Evolutionary conservation across 2,888 invertebrate species (phyloP), one percentile per base, ranked within the genome.

Genomic region (Aquatica leii): DNA sequence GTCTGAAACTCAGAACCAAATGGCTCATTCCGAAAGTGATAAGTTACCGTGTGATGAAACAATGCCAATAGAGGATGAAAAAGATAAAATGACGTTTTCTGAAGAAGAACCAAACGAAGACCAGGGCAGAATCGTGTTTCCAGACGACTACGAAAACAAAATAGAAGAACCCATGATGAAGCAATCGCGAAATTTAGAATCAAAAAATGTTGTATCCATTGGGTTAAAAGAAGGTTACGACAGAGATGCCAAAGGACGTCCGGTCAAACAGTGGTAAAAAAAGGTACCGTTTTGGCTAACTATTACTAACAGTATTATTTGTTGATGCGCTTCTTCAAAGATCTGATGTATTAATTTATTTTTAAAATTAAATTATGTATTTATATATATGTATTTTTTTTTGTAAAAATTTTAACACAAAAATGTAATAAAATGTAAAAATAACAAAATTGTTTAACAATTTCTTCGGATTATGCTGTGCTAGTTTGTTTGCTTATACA

Each of bases 241-340:
- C 5, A 55, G 61, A 51, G 56, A 62, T 24, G 56, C 50, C n/a
- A 56, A 51, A 6, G 56, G 56, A 6, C 50, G 56, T 34, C 50
- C 56, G 11, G 61, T 40, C 6, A 18, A 49, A 15, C 51, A 53
- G 43, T 62, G 61, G 61, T 37, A 62, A 6, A 18, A 55, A 12
- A 21, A 51, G 17, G 51, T 48, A 40, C n/a, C 3, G 3, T 35
- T 50, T 20, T 50, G 21, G 8, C 9, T 51, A 18, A 18, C n/a
- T 11, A 1, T 11, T 49, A 49, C 14, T 41, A 41, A 41, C 41
- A 41, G 41, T 41, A 49, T 49, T 49, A 24, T 49, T 14, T 17
- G n/a, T n/a, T 15, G 5, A 18, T 31, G n/a, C n/a, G n/a, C n/a
- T n/a, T n/a, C n/a, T n/a, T n/a, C n/a, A n/a, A n/a, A n/a, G n/a